Percentiles rank a stretch among this genome's conserved stretches.
phyloP scores from a whole-genome alignment of 2,113 vertebrate genomes.

The Hydrochoerus hydrochaeris region DNA sequence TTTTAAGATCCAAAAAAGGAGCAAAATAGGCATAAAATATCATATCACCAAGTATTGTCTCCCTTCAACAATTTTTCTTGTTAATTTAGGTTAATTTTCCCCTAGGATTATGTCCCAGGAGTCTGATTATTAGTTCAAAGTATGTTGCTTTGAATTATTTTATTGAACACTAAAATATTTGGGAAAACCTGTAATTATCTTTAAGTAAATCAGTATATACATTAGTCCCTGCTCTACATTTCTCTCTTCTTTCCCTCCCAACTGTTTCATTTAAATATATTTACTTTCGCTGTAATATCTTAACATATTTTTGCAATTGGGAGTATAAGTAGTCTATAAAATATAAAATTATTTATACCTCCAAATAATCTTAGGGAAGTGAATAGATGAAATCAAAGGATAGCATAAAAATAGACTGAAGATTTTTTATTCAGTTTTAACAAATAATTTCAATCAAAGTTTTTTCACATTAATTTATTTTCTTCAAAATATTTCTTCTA shows the following conservation, averaged over 20 bases:
- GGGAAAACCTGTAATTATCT: neutral
- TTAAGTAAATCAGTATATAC: neutral
- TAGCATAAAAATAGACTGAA: neutral
- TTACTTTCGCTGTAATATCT: neutral
- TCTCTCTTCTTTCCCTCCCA: neutral
- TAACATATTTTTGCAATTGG: neutral
- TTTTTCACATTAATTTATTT: neutral
- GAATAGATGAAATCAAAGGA: neutral
- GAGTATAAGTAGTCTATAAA: neutral
- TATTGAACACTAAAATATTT: neutral
- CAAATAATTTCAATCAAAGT: neutral
- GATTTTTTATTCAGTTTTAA: neutral
- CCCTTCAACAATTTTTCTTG: neutral
- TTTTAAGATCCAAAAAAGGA: neutral
- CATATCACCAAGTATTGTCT: neutral
- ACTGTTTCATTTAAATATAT: neutral
- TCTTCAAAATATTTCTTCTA: slow-evolving; percentile 1
- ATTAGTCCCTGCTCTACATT: neutral
- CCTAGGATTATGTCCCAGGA: neutral
- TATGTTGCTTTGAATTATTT: neutral
- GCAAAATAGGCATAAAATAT: neutral
- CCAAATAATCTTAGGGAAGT: slow-evolving; percentile 15
- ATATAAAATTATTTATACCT: slow-evolving; percentile 40
- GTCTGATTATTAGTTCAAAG: neutral
- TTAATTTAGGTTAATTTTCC: neutral